A percentile compares a stretch with the other conserved stretches of the same genome.
Evolutionary conservation across 2,888 invertebrate genomes (phyloP).

Genomic region (Drosophila meridionalis): DNA sequence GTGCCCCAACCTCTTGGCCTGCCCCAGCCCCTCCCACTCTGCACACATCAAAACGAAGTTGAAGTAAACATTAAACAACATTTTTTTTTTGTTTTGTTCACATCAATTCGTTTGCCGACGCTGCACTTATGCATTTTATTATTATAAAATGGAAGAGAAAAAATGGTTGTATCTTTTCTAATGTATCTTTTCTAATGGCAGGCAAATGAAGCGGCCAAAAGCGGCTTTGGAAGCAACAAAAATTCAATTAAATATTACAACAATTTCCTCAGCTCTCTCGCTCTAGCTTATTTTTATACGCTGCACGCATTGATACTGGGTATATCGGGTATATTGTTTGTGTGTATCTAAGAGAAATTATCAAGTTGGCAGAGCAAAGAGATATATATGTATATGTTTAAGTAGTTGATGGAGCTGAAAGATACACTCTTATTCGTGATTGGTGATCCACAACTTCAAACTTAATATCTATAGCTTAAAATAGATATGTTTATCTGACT

Average conservation of each 20-base stretch:
- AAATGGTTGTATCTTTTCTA: conserved; percentile 70
- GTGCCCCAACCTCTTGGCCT: neutral
- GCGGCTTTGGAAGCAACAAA: conserved; percentile 51
- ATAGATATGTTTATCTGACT: no score
- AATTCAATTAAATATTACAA: conserved; percentile 81
- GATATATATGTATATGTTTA: no score
- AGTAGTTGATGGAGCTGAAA: no score
- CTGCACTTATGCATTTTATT: conserved; percentile 76
- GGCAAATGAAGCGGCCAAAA: conserved; percentile 66
- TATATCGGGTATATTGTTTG: neutral
- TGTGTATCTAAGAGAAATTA: no score
- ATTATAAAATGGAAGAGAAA: conserved; percentile 22
- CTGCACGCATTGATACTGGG: neutral
- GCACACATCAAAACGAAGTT: conserved; percentile 39
- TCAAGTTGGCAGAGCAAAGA: no score
- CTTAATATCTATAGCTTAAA: no score
- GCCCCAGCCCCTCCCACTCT: neutral
- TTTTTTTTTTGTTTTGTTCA: conserved; percentile 16
- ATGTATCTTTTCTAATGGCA: conserved; percentile 70
- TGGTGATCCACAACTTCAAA: no score
- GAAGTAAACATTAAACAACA: conserved; percentile 53
- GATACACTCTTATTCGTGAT: no score
- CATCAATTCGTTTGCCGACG: conserved; percentile 57
- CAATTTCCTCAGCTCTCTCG: conserved; percentile 57
- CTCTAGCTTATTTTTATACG: conserved; percentile 8